These are phyloP conservation scores for Galeruca laticollis DNA, from an alignment of 2,888 invertebrate genomes.

Conservation along the genomic window DNA sequence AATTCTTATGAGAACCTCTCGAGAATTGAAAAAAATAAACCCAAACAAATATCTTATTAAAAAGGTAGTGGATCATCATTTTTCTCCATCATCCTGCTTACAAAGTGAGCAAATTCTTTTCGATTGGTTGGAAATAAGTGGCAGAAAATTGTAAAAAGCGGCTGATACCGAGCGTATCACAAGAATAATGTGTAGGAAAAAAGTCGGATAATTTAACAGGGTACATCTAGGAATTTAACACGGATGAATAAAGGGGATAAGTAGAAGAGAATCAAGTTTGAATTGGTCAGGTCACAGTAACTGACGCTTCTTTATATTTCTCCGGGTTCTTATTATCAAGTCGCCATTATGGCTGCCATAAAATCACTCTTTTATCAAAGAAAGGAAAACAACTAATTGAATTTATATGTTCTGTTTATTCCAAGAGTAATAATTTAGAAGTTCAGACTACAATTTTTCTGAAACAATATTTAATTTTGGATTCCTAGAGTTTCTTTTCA, in stretches of 20 bases:
- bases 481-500: too few species aligned
- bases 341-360: neutral
- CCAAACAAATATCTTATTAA: conserved; percentile 30
- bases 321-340: neutral
- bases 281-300: conserved; percentile 56
- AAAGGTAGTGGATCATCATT: conserved; percentile 30
- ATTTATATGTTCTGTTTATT: neutral
- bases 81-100: conserved; percentile 9
- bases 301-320: conserved; percentile 41
- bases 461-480: too few species aligned
- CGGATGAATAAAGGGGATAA: conserved; percentile 61
- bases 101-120: conserved; percentile 29
- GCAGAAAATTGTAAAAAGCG: conserved; percentile 39
- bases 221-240: conserved; percentile 55
- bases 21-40: conserved; percentile 19
- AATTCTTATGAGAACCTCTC: neutral
- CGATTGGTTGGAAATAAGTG: conserved; percentile 45
- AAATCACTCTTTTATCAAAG: neutral
- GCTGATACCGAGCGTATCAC: conserved; percentile 42
- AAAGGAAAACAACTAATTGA: neutral
- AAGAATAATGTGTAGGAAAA: conserved; percentile 50
- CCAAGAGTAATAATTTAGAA: neutral
- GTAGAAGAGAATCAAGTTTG: conserved; percentile 57
- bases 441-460: too few species aligned
- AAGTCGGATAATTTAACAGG: conserved; percentile 48